Conservation (phyloP, 2,888 invertebrate genomes). For the Stenichneumon culpator region DNA sequence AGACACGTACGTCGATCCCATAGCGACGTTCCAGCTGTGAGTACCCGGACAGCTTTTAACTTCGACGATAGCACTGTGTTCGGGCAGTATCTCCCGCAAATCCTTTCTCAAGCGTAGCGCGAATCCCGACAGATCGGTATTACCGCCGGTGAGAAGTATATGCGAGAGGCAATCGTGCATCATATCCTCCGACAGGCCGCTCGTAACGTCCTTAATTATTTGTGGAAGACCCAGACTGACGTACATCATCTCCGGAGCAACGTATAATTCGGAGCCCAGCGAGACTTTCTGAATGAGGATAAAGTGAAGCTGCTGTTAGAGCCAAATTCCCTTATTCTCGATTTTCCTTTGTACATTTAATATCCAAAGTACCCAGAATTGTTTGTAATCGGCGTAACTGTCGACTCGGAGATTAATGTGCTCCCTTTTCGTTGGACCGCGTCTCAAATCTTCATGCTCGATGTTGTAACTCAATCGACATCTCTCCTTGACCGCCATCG, state of each 20-base stretch:
- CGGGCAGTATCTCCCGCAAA: conserved; percentile 82
- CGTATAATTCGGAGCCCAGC: conserved; percentile 83
- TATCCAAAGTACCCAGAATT: conserved; percentile 80
- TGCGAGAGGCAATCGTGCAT: conserved; percentile 83
- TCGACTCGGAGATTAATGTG: conserved; percentile 82
- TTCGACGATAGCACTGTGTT: conserved; percentile 82
- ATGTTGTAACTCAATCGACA: conserved; percentile 84
- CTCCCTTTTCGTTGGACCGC: conserved; percentile 75
- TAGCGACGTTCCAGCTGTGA: conserved; percentile 84
- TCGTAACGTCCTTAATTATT: conserved; percentile 83
- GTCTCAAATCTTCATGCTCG: conserved; percentile 80
- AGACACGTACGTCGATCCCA: conserved; percentile 84
- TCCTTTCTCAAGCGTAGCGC: conserved; percentile 82
- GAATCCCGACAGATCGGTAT: conserved; percentile 84
- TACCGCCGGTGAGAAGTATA: conserved; percentile 84
- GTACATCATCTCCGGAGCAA: conserved; percentile 85
- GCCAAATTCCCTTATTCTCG: background rate
- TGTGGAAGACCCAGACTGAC: conserved; percentile 82
- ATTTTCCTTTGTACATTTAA: background rate
- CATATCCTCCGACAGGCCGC: conserved; percentile 80
- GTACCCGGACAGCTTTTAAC: conserved; percentile 83
- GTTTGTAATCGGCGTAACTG: conserved; percentile 81
- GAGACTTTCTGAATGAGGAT: conserved; percentile 80
- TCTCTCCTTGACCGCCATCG: conserved; percentile 83
- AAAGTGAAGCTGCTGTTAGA: background rate